Base-by-base conservation (phyloP, 2,113 vertebrate species). In the Tragelaphus scriptus region DNA sequence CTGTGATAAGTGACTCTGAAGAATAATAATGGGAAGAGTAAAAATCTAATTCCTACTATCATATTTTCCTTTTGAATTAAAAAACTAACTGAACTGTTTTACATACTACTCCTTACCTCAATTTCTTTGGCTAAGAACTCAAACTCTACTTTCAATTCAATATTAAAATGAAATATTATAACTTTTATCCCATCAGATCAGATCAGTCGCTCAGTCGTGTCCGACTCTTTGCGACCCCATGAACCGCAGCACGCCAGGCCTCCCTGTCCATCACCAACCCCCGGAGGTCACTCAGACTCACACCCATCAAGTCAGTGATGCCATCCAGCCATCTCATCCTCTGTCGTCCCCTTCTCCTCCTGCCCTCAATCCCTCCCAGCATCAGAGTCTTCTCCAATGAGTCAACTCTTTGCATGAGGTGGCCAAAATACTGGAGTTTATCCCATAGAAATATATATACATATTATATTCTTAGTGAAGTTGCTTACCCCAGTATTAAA, bases 401-500 rank as follows among this genome's bases (percentile, higher is more conserved):
- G 40, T 44, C 40, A 44, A 44, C 40, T 44, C 40, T 44, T 1
- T 5, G 0, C 40, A 44, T 44, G 40, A 44, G 40, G 40, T 44
- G 40, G 40, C 40, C 40, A 44, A 44, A 44, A 44, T 44, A 44
- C 40, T 44, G 40, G 40, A 44, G 1, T 90, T 82, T 49, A 85
- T 16, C 40, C 28, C 32, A 68, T 79, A 40, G 21, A 92, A 95
- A 80, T 44, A 61, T 61, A 65, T 36, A 47, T 19, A 47, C 65
- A 21, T 11, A 81, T 49, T 87, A 49, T 40, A 91, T 81, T 93
- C 55, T 63, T 84, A 63, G 8, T 40, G 28, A 88, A 94, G 28
- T 32, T 19, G 17, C 99, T 99, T 94, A 99, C 99, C 98, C 99
- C 99, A 0, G 98, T 99, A 99, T 99, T 99, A 85, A 99, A 99